Conservation (phyloP, 2,797 vertebrate species). For the Fistularia commersonii region DNA sequence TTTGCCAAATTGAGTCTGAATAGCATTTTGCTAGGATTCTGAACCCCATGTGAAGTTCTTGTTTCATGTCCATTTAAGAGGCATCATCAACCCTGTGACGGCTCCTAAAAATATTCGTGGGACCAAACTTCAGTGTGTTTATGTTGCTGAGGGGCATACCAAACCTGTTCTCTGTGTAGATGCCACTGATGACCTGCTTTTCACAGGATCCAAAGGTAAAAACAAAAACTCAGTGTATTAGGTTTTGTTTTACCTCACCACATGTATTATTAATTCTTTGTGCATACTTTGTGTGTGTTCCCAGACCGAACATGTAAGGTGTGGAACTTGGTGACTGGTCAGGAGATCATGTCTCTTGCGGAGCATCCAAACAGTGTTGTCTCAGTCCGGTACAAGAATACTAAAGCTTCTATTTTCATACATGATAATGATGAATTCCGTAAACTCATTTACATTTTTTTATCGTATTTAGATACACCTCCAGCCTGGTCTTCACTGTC, state of each 20-base stretch:
- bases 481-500: slow-evolving; percentile 91
- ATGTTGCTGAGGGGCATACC: slow-evolving; percentile 91
- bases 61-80: slow-evolving; percentile 64
- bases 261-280: background rate
- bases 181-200: slow-evolving; percentile 93
- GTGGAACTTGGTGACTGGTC: slow-evolving; percentile 97
- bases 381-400: slow-evolving; percentile 77
- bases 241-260: background rate
- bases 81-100: slow-evolving; percentile 87
- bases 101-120: slow-evolving; percentile 71
- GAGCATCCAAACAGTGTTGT: slow-evolving; percentile 93
- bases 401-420: background rate
- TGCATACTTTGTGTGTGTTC: background rate
- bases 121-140: slow-evolving; percentile 82
- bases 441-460: background rate
- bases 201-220: slow-evolving; percentile 95
- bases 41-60: background rate
- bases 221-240: background rate
- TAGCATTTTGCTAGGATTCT: background rate
- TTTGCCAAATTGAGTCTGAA: too few relatives aligned
- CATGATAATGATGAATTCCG: background rate
- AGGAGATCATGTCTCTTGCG: slow-evolving; percentile 97
- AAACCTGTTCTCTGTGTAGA: slow-evolving; percentile 94
- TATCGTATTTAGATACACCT: slow-evolving; percentile 75
- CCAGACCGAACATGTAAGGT: slow-evolving; percentile 96